Evolutionary conservation across 2,797 vertebrate genomes (phyloP), one percentile per base, ranked within the genome.

Genomic region (Scolopax bukidnonensis): DNA sequence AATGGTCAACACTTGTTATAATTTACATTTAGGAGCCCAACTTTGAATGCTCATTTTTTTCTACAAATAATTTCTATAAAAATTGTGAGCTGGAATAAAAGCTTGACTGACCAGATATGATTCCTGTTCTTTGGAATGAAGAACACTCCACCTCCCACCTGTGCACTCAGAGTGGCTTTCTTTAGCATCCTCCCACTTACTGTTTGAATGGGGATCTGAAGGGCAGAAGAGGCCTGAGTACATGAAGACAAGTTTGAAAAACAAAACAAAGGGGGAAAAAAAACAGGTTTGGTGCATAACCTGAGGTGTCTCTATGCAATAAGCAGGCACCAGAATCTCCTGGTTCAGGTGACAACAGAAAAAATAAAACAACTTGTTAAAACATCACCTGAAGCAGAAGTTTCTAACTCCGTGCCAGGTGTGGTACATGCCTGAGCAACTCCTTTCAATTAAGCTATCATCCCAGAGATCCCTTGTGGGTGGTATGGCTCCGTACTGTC

Each of bases 281-380:
- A 32, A 64, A 2, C 71, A 74, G 50, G 45, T 78, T 96, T 61
- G 57, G 43, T 74, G 80, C 38, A 20, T 77, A 84, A 95, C 73
- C 77, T 16, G 75, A 82, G 82, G 71, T 89, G 59, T 40, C 70
- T 24, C 85, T 82, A 57, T 2, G 57, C 85, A 94, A 73, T 85
- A 93, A 84, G 25, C 48, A 89, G 75, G 85, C 91, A 95, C 25
- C 87, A 79, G 60, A 87, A 78, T 53, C 71, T 86, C 90, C 93
- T 94, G 77, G 93, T 93, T 95, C 78, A 41, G 84, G 82, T 70
- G 82, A 96, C 93, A 94, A 82, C 16, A 76, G 67, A 38, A 81
- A 87, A 75, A 60, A 84, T 33, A 91, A 95, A 94, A 68, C 82
- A 95, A 91, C 95, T 97, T 94, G 89, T 93, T 97, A 96, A 97